Evolutionary conservation across 2,888 invertebrate genomes (phyloP).

Genomic region (Leucoma salicis): DNA sequence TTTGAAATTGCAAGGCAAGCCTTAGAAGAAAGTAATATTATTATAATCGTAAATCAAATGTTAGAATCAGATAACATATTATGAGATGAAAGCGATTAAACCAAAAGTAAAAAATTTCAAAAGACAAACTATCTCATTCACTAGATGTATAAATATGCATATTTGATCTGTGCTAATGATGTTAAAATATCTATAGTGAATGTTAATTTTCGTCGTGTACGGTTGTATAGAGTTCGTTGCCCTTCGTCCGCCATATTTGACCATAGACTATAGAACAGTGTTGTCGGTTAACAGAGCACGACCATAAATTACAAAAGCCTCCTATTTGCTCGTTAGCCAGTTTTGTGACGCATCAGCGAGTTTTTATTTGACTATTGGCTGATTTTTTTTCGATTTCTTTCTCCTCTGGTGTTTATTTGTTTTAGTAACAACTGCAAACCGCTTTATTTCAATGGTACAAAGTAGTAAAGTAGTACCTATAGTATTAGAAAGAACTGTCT

Average conservation of each 20-base stretch:
- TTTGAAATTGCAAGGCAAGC: no score
- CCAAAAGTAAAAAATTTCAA: background rate
- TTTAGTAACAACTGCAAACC: no score
- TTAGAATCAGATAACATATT: no score
- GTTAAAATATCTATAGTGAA: constrained; percentile 51
- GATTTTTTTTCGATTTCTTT: constrained; percentile 5
- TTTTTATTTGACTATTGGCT: constrained; percentile 38
- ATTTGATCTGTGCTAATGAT: constrained; percentile 41
- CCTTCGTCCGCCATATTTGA: constrained; percentile 56
- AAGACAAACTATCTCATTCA: background rate
- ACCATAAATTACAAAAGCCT: constrained; percentile 59
- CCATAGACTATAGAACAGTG: constrained; percentile 56
- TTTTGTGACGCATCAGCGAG: constrained; percentile 54
- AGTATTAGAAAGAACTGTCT: no score
- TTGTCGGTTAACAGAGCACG: constrained; percentile 63
- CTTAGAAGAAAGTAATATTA: no score
- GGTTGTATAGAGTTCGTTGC: constrained; percentile 48
- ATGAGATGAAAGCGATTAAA: background rate
- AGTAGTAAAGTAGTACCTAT: no score
- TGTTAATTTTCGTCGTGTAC: constrained; percentile 58
- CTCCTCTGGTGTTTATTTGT: no score
- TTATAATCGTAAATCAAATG: no score
- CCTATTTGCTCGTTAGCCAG: constrained; percentile 50
- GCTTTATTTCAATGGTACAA: no score
- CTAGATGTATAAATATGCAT: constrained; percentile 20